Evolutionary conservation across 2,113 vertebrate genomes (phyloP).

Genomic region (Rhinolophus sinicus): DNA sequence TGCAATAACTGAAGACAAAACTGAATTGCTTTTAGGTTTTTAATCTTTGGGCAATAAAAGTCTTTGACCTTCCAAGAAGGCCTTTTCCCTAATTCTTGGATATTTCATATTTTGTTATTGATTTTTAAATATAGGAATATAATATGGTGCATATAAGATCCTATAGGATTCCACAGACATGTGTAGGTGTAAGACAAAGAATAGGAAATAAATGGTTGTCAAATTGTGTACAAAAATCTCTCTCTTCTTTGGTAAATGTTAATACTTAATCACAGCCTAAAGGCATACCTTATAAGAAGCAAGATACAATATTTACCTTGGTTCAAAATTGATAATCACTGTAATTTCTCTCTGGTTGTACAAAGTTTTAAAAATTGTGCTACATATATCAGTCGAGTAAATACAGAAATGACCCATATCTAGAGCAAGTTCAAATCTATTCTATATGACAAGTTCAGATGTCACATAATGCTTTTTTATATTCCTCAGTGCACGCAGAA

Average conservation of each 20-base stretch:
- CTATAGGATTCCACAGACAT: neutral
- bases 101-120: neutral
- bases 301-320: neutral
- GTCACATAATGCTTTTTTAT: neutral
- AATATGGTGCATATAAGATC: neutral
- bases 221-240: neutral
- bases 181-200: neutral
- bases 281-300: neutral
- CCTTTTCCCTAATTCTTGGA: neutral
- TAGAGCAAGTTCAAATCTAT: neutral
- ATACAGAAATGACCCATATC: neutral
- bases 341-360: slow-evolving; percentile 9
- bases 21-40: neutral
- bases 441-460: neutral
- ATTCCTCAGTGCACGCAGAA: neutral
- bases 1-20: neutral
- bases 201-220: neutral
- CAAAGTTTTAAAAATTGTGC: neutral
- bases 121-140: neutral
- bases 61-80: neutral
- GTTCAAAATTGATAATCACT: neutral
- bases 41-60: neutral
- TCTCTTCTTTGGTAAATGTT: slow-evolving; percentile 31
- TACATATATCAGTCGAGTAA: neutral
- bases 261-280: neutral